Percentiles rank a stretch among this genome's conserved stretches.
Evolutionary conservation across 2,113 vertebrate species (phyloP).

Genomic region (Ailuropoda melanoleuca): DNA sequence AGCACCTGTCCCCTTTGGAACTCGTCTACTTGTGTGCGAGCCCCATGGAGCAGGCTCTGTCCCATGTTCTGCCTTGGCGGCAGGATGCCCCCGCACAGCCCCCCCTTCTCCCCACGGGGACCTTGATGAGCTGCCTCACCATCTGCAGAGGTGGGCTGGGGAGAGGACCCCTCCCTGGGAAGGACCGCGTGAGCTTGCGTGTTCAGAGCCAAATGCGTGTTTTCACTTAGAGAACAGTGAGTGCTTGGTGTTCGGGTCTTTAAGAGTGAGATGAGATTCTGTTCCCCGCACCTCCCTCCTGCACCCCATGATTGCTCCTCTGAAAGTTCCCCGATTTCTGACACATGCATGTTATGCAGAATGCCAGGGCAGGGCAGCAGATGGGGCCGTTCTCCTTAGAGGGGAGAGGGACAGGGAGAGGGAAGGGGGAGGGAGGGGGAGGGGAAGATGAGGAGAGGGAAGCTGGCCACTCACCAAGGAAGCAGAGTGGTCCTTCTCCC

Average conservation of each 20-base stretch:
- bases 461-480: neutral
- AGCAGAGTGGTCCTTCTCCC: neutral
- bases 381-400: neutral
- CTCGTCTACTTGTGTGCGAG: neutral
- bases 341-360: rapidly evolving
- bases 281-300: no score
- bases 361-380: rapidly evolving
- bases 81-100: neutral
- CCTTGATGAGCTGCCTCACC: neutral
- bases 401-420: rapidly evolving
- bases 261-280: rapidly evolving
- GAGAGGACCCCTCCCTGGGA: neutral
- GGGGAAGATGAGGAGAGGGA: rapidly evolving
- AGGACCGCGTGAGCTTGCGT: rapidly evolving
- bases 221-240: rapidly evolving
- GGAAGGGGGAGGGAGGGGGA: rapidly evolving
- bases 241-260: rapidly evolving
- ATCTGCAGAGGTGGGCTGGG: rapidly evolving
- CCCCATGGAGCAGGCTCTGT: rapidly evolving
- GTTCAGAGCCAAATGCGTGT: neutral
- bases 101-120: rapidly evolving
- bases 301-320: neutral
- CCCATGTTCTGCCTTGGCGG: neutral
- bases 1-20: neutral
- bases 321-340: neutral